These are phyloP conservation scores for Rhineura floridana DNA, from an alignment of 2,113 vertebrate genomes.

Conservation along the genomic window DNA sequence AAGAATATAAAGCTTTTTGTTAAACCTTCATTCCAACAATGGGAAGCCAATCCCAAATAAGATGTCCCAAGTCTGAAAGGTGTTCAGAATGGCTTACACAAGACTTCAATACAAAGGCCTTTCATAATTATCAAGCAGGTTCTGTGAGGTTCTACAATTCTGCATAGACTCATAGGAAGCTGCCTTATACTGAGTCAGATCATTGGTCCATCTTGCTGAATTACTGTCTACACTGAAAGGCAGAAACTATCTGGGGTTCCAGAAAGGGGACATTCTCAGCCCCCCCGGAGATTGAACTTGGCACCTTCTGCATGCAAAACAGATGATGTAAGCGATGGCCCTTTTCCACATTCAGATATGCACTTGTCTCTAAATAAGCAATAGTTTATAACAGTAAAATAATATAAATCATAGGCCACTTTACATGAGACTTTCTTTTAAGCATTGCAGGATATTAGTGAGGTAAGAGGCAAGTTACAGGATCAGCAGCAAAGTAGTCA, in stretches of 20 bases:
- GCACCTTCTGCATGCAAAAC: too few species aligned
- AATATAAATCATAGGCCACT: not conserved
- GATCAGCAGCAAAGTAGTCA: not conserved
- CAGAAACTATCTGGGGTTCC: too few species aligned
- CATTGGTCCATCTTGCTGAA: too few species aligned
- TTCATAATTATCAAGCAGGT: not conserved
- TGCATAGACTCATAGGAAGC: not conserved
- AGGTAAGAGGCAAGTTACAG: not conserved
- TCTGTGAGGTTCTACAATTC: not conserved
- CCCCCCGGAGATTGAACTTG: too few species aligned
- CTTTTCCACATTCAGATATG: not conserved
- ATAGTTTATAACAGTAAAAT: not conserved
- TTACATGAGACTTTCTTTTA: not conserved
- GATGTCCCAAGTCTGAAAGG: not conserved
- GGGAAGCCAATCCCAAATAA: not conserved
- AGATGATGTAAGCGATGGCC: too few species aligned
- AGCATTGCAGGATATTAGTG: not conserved
- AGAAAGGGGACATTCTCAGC: too few species aligned
- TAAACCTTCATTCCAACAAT: not conserved
- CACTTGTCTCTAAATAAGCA: not conserved
- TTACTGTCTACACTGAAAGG: too few species aligned
- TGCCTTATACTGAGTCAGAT: too few species aligned
- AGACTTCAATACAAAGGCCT: not conserved
- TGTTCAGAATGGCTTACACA: not conserved
- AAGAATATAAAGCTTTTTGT: not conserved